Conservation (phyloP, 1,140 invertebrate genomes). For the Heliconius himera region DNA sequence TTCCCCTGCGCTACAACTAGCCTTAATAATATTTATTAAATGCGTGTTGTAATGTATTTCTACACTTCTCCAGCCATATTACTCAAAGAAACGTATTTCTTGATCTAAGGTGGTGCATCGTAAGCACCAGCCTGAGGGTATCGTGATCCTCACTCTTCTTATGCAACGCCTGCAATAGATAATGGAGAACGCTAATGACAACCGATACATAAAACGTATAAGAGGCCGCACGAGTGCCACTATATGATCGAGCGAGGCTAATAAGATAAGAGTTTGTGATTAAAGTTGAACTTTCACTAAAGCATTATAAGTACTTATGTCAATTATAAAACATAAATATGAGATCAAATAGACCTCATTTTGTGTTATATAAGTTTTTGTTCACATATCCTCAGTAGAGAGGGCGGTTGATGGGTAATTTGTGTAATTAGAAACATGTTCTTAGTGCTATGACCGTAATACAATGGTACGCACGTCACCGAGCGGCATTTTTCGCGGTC, state of each 20-base stretch:
- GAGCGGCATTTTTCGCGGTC: slow-evolving; percentile 57
- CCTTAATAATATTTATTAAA: background rate
- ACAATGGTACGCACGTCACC: slow-evolving; percentile 46
- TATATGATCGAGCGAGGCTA: slow-evolving; percentile 67
- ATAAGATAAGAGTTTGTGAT: slow-evolving; percentile 65
- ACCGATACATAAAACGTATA: slow-evolving; percentile 73
- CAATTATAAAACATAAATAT: slow-evolving; percentile 34
- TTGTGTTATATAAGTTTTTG: slow-evolving; percentile 65
- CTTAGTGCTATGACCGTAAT: slow-evolving; percentile 50
- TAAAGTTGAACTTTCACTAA: slow-evolving; percentile 65
- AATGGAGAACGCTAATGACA: slow-evolving; percentile 73
- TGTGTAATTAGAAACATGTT: slow-evolving; percentile 67
- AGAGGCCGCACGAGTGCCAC: slow-evolving; percentile 57
- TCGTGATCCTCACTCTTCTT: slow-evolving; percentile 62
- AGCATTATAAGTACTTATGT: slow-evolving; percentile 32
- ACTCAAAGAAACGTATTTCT: slow-evolving; percentile 26
- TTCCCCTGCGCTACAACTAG: too few species aligned
- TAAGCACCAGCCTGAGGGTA: slow-evolving; percentile 58
- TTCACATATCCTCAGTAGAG: slow-evolving; percentile 64
- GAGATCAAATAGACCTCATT: slow-evolving; percentile 23
- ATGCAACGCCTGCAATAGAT: slow-evolving; percentile 68
- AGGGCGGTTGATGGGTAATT: slow-evolving; percentile 62
- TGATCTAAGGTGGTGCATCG: slow-evolving; percentile 43
- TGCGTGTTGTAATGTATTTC: background rate
- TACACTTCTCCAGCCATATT: background rate